phyloP scores from a whole-genome alignment of 1,140 invertebrate genomes.

The Pentalonia nigronervosa region DNA sequence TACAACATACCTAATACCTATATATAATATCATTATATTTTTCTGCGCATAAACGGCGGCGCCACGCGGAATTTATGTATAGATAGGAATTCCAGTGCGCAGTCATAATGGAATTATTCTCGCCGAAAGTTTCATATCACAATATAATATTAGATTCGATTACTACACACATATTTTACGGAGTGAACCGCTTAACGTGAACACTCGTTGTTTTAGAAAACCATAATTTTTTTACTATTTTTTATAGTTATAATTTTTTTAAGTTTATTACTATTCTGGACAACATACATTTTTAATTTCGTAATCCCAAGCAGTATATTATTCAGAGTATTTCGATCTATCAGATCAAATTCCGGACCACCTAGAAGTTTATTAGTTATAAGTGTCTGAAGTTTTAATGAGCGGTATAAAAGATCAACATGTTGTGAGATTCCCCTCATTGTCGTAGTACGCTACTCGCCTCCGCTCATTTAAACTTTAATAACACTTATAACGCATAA shows the following conservation, averaged over 20 bases:
- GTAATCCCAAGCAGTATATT: background rate
- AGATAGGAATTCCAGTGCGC: background rate
- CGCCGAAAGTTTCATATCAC: background rate
- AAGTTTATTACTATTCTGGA: background rate
- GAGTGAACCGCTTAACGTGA: background rate
- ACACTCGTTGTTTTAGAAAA: background rate
- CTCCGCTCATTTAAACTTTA: background rate
- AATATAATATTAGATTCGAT: background rate
- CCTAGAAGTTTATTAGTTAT: background rate
- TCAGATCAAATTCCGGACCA: background rate
- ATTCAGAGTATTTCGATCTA: background rate
- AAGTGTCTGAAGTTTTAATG: background rate
- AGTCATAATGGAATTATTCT: slow-evolving; percentile 17
- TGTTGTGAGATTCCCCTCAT: background rate
- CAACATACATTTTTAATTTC: background rate
- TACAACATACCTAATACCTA: background rate
- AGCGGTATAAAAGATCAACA: background rate
- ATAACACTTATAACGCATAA: background rate
- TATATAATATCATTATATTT: background rate
- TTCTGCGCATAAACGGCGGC: background rate
- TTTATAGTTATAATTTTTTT: background rate
- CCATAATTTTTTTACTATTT: background rate
- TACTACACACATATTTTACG: background rate
- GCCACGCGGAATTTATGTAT: background rate
- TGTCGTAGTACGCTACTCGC: no score